These are phyloP conservation scores for Pocillopora meandrina DNA, from an alignment of 92 coral and sea anemone species.

Conservation along the genomic window DNA sequence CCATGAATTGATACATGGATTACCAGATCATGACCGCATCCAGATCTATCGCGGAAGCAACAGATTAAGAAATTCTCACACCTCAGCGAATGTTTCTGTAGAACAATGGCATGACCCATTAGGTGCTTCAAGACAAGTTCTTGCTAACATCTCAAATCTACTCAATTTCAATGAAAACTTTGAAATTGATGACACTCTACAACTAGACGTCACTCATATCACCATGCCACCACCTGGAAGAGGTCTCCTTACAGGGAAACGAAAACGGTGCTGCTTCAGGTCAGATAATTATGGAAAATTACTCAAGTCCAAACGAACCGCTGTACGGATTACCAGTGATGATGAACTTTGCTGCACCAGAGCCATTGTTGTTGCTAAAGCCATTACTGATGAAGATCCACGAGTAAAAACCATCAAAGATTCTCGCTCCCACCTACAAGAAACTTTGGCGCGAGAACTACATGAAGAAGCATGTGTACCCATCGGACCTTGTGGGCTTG, in stretches of 20 bases:
- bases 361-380: not conserved
- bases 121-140: not conserved
- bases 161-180: not conserved
- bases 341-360: not conserved
- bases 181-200: not conserved
- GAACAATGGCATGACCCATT: not conserved
- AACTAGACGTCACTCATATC: not conserved
- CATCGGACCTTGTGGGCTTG: slow-evolving; percentile 16
- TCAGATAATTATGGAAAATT: not conserved
- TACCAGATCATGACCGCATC: too few relatives aligned
- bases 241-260: not conserved
- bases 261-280: not conserved
- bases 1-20: too few relatives aligned
- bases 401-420: not conserved
- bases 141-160: not conserved
- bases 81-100: not conserved
- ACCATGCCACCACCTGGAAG: too few relatives aligned
- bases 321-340: not conserved
- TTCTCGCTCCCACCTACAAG: not conserved
- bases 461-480: slow-evolving; percentile 22
- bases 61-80: not conserved
- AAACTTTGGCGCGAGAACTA: slow-evolving; percentile 29
- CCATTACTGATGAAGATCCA: not conserved
- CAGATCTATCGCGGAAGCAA: not conserved
- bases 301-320: too few relatives aligned